Conservation (phyloP, 2,113 vertebrate genomes). For the Hippocampus guttulatus region DNA sequence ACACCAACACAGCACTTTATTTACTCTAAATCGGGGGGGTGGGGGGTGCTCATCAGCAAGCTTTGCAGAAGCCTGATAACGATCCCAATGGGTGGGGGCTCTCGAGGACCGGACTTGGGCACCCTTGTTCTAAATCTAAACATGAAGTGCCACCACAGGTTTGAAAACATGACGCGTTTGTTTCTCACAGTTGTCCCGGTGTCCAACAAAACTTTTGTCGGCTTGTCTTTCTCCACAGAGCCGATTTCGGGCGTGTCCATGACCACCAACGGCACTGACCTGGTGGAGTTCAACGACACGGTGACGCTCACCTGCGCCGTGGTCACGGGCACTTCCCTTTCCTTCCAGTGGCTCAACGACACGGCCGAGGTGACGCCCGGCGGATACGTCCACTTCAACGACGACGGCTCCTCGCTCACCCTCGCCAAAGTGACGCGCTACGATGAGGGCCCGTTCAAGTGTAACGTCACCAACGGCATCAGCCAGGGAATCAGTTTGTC, state of each 20-base stretch:
- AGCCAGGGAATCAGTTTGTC: slow-evolving; percentile 30
- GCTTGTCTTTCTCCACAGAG: slow-evolving; percentile 41
- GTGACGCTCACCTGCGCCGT: slow-evolving; percentile 57
- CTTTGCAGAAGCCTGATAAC: no score
- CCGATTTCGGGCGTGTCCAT: slow-evolving; percentile 53
- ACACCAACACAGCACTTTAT: no score
- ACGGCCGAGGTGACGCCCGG: slow-evolving; percentile 22
- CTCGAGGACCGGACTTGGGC: no score
- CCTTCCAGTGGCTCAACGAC: slow-evolving; percentile 53
- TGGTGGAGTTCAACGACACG: slow-evolving; percentile 67
- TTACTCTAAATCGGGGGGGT: no score
- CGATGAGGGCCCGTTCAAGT: slow-evolving; percentile 53
- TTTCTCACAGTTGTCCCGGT: not conserved
- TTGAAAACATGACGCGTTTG: not conserved
- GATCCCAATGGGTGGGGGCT: no score
- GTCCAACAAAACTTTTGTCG: not conserved
- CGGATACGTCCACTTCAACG: slow-evolving; percentile 25
- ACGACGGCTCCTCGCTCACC: slow-evolving; percentile 37
- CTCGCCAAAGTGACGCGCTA: slow-evolving; percentile 47
- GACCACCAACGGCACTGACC: slow-evolving; percentile 26
- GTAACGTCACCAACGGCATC: slow-evolving; percentile 60
- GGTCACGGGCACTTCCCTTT: slow-evolving; percentile 37
- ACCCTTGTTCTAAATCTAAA: no score
- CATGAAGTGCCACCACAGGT: no score
- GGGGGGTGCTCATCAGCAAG: no score